These are phyloP conservation scores for Anolis carolinensis DNA, from an alignment of 2,113 vertebrate genomes.

Conservation along the genomic window DNA sequence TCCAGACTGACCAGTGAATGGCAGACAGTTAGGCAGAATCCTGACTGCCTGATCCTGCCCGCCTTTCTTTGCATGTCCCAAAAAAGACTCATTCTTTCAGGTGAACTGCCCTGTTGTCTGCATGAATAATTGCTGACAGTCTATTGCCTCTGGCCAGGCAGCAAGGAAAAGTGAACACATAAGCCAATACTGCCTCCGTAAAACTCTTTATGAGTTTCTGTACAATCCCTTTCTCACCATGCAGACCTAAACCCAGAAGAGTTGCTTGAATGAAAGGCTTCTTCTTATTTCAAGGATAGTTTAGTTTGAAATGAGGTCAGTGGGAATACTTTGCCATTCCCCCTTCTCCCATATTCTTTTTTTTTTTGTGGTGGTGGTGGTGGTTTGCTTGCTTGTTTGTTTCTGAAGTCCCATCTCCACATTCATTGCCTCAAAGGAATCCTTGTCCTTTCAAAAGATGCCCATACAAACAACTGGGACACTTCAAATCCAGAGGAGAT, in stretches of 20 bases:
- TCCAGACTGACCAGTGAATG: neutral
- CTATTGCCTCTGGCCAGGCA: neutral
- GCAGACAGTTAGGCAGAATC: rapidly evolving
- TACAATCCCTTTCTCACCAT: neutral
- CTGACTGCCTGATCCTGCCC: rapidly evolving
- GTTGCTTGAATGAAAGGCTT: neutral
- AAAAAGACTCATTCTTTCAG: conserved; percentile 6
- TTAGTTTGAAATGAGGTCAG: neutral
- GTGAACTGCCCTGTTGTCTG: conserved; percentile 20
- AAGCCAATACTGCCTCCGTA: conserved; percentile 17
- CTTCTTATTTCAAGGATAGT: neutral
- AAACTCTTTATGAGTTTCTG: conserved; percentile 9
- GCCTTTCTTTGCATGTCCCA: neutral
- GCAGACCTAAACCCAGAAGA: neutral
- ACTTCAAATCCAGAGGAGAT: neutral
- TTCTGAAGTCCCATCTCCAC: neutral
- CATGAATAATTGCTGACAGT: neutral
- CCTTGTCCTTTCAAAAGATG: neutral
- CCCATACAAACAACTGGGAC: rapidly evolving
- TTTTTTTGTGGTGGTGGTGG: neutral
- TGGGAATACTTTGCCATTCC: neutral
- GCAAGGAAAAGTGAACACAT: conserved; percentile 2
- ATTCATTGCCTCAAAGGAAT: neutral
- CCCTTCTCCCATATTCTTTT: no score
- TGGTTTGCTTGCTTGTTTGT: neutral